phyloP scores from a whole-genome alignment of 2,888 invertebrate genomes.

The Trachelus tabidus region DNA sequence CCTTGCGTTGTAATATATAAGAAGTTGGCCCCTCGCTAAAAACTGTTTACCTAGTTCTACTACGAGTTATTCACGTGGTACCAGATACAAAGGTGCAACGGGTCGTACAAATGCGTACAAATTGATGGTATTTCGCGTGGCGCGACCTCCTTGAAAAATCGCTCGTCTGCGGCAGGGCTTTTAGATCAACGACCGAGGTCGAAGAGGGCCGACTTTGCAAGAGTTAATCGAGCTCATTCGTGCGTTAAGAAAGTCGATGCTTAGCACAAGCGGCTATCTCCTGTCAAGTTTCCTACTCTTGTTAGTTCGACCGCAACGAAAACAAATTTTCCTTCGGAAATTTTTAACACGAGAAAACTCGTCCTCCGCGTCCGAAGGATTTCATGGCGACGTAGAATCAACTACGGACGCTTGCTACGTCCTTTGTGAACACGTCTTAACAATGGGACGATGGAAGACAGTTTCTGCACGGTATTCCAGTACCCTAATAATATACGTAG shows the following conservation, averaged over 20 bases:
- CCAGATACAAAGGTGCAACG: not conserved
- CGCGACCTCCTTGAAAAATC: not conserved
- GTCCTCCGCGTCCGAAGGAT: too few relatives aligned
- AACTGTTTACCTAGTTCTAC: too few relatives aligned
- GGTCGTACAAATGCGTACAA: not conserved
- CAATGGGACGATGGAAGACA: too few relatives aligned
- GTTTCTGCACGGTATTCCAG: too few relatives aligned
- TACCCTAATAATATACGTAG: too few relatives aligned
- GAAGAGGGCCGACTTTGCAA: slow-evolving; percentile 28
- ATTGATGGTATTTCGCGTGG: too few relatives aligned
- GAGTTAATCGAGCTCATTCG: slow-evolving; percentile 40
- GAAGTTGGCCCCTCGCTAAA: too few relatives aligned
- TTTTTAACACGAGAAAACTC: slow-evolving; percentile 7
- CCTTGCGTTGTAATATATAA: too few relatives aligned
- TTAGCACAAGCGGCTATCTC: slow-evolving; percentile 20
- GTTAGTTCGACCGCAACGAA: slow-evolving; percentile 49
- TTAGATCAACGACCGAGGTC: slow-evolving; percentile 38
- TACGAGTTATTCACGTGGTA: too few relatives aligned
- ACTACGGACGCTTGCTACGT: too few relatives aligned
- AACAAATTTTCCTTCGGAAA: slow-evolving; percentile 39
- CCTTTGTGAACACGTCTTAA: too few relatives aligned
- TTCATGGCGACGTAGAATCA: too few relatives aligned
- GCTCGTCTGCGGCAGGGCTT: not conserved
- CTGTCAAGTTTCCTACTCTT: slow-evolving; percentile 19
- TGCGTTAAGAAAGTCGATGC: slow-evolving; percentile 31